Base-by-base conservation (phyloP, 2,113 vertebrate species). In the Cynocephalus volans region DNA sequence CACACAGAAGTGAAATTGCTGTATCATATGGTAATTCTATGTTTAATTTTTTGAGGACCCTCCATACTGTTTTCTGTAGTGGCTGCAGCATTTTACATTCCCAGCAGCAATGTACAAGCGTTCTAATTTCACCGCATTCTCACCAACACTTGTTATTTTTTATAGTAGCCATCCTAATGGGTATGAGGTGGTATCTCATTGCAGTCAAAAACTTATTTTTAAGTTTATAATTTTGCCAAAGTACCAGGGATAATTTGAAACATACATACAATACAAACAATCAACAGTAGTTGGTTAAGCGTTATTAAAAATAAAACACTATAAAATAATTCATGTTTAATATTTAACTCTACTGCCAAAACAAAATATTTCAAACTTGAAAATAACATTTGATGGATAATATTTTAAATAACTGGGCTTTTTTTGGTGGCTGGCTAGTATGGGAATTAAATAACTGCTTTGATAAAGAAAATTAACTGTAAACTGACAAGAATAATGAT, bases 151-250 rank as follows among this genome's bases (percentile, higher is more conserved):
- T 56, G 50, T 10, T 54, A n/a, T 75, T 75, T 54, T 82, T 4
- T 84, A 93, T 4, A 31, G 58, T 18, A 75, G 90, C 45, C 50
- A 75, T 75, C 33, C 70, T 75, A 48, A 50, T 12, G 33, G 41
- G 64, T 79, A 56, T 41, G 54, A 72, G 54, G 64, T 41, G 33
- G 15, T 83, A 83, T 65, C 69, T 85, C 58, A 75, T 12, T 83
- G 23, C 6, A 15, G 48, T 89, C 65, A 58, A 58, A 89, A 83
- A 45, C 15, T 58, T 24, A 69, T 72, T 79, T 75, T 85, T 90
- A 93, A 87, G 52, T 93, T 79, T 80, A 23, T 50, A 67, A 69
- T 67, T 75, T 85, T 77, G 80, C 8, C 31, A 88, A 80, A 36
- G 80, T 77, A 41, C 52, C 31, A 90, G 33, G 84, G 41, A 58